These are phyloP conservation scores for Eurystomus glaucurus DNA, from an alignment of 2,797 vertebrate species.

Conservation along the genomic window DNA sequence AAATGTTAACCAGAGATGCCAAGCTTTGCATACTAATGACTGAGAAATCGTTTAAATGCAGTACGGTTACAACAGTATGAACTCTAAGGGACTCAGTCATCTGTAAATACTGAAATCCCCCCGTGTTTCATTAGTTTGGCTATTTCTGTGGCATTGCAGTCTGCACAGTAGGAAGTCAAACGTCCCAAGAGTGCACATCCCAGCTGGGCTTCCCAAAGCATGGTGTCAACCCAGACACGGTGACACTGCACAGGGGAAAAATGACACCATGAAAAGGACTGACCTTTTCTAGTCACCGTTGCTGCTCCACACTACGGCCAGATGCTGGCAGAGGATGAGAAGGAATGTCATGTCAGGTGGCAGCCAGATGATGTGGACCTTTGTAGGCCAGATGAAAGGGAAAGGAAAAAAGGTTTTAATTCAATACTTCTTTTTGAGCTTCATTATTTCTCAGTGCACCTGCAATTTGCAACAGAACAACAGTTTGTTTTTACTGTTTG, in stretches of 20 bases:
- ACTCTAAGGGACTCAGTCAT: background rate
- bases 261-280: background rate
- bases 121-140: background rate
- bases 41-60: conserved; percentile 20
- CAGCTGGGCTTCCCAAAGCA: background rate
- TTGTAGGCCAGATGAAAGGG: background rate
- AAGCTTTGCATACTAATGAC: background rate
- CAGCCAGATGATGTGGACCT: background rate
- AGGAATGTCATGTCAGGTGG: background rate
- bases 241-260: fast-evolving
- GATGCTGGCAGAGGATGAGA: background rate
- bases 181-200: background rate
- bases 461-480: background rate
- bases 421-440: background rate
- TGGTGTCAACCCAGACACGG: fast-evolving
- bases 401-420: background rate
- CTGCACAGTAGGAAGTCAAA: background rate
- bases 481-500: background rate
- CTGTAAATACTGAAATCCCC: background rate
- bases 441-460: background rate
- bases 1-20: background rate
- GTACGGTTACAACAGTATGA: background rate
- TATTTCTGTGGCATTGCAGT: background rate
- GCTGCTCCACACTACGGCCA: background rate
- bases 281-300: background rate